Percentiles rank a stretch among this genome's conserved stretches.
Conservation (phyloP, 2,888 invertebrate genomes). For the Polyommatus icarus region DNA sequence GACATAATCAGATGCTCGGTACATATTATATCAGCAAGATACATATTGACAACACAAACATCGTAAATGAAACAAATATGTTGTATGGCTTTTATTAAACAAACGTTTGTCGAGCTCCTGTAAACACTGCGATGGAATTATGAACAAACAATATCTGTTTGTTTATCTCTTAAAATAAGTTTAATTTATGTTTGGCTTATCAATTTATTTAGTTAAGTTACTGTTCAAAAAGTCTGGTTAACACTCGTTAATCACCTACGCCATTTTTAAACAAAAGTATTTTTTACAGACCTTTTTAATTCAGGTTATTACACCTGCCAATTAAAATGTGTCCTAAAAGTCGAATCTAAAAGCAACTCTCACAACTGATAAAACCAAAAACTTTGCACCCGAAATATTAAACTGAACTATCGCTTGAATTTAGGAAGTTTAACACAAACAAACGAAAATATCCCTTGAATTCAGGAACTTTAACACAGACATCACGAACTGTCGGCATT, state of each 20-base stretch:
- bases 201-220: background rate
- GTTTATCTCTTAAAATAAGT: constrained; percentile 15
- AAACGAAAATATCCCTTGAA: too few relatives aligned
- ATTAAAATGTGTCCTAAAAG: background rate
- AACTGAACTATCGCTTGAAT: background rate
- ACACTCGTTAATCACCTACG: background rate
- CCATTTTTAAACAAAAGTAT: background rate
- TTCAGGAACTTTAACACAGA: background rate
- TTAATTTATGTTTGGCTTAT: background rate
- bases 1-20: background rate
- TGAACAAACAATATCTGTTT: constrained; percentile 10
- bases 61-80: constrained; percentile 25
- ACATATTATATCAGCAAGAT: constrained; percentile 1
- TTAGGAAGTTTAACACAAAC: too few relatives aligned
- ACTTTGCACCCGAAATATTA: background rate
- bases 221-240: constrained; percentile 4
- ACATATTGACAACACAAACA: constrained; percentile 16
- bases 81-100: constrained; percentile 27
- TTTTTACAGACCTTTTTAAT: background rate
- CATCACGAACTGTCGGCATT: background rate
- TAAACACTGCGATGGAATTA: constrained; percentile 19
- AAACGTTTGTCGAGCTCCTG: constrained; percentile 17
- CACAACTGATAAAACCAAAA: background rate
- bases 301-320: background rate
- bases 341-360: background rate